Percentiles rank a stretch among this genome's conserved stretches.
These are phyloP conservation scores for Thunnus albacares DNA, from an alignment of 2,797 vertebrate species.

Conservation along the genomic window DNA sequence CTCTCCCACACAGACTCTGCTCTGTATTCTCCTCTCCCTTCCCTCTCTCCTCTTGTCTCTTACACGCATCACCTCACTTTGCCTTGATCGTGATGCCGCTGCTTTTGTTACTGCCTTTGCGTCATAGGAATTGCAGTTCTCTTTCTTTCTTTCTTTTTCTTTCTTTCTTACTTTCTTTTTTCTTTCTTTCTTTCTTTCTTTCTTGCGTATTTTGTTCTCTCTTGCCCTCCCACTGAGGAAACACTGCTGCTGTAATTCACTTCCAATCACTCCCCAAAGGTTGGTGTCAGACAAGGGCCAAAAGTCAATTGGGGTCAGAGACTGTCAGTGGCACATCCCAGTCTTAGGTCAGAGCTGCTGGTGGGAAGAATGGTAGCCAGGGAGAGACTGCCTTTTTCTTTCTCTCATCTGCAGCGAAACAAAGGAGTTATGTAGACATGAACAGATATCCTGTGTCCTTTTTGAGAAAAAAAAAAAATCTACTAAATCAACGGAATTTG, in stretches of 20 bases:
- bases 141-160: constrained; percentile 12
- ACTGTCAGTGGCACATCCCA: constrained; percentile 52
- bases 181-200: constrained; percentile 12
- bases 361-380: constrained; percentile 15
- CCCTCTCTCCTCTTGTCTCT: constrained; percentile 41
- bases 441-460: not conserved
- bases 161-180: not conserved
- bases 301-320: constrained; percentile 78
- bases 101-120: constrained; percentile 25
- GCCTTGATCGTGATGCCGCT: constrained; percentile 35
- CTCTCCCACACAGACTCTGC: constrained; percentile 37
- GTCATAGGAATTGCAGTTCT: constrained; percentile 10
- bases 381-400: not conserved
- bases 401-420: constrained; percentile 34
- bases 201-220: constrained; percentile 3
- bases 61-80: constrained; percentile 51
- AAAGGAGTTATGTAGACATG: constrained; percentile 18
- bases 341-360: constrained; percentile 56
- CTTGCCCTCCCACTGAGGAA: constrained; percentile 25
- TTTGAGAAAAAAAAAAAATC: not conserved
- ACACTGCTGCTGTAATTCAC: constrained; percentile 69
- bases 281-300: constrained; percentile 69
- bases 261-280: constrained; percentile 69
- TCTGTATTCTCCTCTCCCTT: constrained; percentile 47
- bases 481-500: not conserved